Evolutionary conservation across 2,113 vertebrate species (phyloP), one percentile per base, ranked within the genome.

Genomic region (Varanus komodoensis): DNA sequence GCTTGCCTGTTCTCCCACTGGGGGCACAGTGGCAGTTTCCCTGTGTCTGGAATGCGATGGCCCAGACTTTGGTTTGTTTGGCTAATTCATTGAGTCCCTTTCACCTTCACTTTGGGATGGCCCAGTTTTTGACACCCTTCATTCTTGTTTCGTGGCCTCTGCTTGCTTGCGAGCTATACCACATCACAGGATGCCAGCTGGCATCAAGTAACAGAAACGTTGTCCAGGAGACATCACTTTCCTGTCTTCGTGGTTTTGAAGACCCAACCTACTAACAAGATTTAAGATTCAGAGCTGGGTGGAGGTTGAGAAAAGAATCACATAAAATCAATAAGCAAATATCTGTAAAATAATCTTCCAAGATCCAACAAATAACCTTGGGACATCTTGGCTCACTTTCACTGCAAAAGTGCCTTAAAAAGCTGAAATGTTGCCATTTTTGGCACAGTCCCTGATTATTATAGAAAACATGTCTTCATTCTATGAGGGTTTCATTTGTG

Each of bases 231-330:
- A 79, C 64, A 75, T 0, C 1, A n/a, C 80, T 78, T 84, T 14
- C 8, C 83, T 80, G 89, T 79, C 82, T 84, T 50, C 48, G 78
- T 32, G 79, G 54, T 88, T 93, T 88, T 84, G 89, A 67, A 93
- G 78, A 8, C 67, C 86, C 71, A 8, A 4, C 86, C 81, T 27
- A 81, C 82, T 80, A 84, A 79, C 69, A 67, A 44, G 84, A 61
- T 88, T 89, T 9, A n/a, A 61, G 85, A 48, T 84, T 91, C 8
- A 34, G 67, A 29, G 17, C 77, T 79, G 32, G 82, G 48, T 44
- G 75, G 34, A 75, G 81, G 50, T 67, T 54, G 71, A 64, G 84
- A 32, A 84, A 91, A 89, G 29, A 87, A 82, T 79, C 2, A 2
- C 48, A 12, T 27, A 61, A 77, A 83, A 90, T 86, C 89, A 81